Percentiles rank a stretch among this genome's conserved stretches.
These are phyloP conservation scores for Lasioglossum marginatum DNA, from an alignment of 2,888 invertebrate genomes.

Conservation along the genomic window DNA sequence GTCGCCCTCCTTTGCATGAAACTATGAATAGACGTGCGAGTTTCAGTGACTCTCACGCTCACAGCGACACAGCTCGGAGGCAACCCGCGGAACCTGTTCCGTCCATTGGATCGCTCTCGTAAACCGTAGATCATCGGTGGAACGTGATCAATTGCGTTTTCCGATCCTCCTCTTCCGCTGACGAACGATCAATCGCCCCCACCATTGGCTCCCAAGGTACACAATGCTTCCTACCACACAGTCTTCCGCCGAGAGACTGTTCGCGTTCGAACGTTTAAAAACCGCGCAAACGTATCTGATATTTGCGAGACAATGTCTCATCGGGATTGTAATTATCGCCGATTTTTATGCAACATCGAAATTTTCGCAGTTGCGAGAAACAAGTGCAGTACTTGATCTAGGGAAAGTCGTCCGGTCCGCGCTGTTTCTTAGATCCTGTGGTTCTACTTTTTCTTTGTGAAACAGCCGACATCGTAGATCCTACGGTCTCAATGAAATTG, in stretches of 20 bases:
- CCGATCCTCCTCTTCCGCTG: slow-evolving; percentile 8
- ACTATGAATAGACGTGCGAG: slow-evolving; percentile 46
- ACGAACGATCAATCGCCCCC: background rate
- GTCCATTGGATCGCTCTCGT: background rate
- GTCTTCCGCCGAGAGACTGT: background rate
- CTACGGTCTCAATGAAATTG: no score
- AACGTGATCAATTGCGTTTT: slow-evolving; percentile 4
- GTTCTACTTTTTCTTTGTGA: no score
- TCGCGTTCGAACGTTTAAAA: background rate
- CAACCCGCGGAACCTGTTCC: background rate
- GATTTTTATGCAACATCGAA: no score
- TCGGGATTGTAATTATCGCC: no score
- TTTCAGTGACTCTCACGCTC: slow-evolving; percentile 27
- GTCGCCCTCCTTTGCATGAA: slow-evolving; percentile 30
- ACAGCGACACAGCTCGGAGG: background rate
- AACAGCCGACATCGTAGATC: no score
- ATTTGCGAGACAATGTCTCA: background rate
- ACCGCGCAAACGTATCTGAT: background rate
- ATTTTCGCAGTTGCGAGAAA: no score
- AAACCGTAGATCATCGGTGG: background rate
- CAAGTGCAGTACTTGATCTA: no score
- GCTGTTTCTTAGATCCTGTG: no score
- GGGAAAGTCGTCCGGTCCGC: no score
- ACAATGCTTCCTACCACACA: background rate
- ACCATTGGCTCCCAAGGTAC: background rate